A percentile compares a stretch with the other conserved stretches of the same genome.
These are phyloP conservation scores for Zaprionus inermis DNA, from an alignment of 1,140 invertebrate genomes.

Conservation along the genomic window DNA sequence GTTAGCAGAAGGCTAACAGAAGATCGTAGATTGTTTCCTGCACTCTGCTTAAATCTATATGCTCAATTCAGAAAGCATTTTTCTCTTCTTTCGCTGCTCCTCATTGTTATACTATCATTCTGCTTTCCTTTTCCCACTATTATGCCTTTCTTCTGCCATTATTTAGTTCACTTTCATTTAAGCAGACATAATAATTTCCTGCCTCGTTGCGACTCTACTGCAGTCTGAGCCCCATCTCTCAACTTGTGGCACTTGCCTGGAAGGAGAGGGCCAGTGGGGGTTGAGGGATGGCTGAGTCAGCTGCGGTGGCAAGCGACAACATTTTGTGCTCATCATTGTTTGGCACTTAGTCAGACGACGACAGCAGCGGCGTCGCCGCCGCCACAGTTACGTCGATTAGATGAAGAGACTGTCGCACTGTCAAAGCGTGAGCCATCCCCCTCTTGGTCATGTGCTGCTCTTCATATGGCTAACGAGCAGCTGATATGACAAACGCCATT, in stretches of 20 bases:
- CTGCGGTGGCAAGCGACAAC: slow-evolving; percentile 24
- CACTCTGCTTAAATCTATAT: neutral
- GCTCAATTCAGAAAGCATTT: neutral
- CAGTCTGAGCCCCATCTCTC: neutral
- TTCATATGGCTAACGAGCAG: slow-evolving; percentile 67
- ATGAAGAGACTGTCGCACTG: slow-evolving; percentile 53
- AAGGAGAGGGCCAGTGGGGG: neutral
- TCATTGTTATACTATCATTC: neutral
- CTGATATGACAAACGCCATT: slow-evolving; percentile 77
- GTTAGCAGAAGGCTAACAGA: neutral
- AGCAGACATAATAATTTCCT: slow-evolving; percentile 18
- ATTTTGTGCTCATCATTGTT: slow-evolving; percentile 72
- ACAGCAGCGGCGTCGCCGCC: slow-evolving; percentile 37
- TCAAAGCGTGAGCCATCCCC: slow-evolving; percentile 18
- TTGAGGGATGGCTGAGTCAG: neutral
- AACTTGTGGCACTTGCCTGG: neutral
- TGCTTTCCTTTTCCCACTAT: neutral
- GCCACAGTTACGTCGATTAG: slow-evolving; percentile 70
- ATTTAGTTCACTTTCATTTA: slow-evolving; percentile 9
- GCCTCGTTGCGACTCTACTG: neutral
- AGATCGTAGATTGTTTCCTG: neutral
- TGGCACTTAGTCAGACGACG: slow-evolving; percentile 70
- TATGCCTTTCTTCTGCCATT: neutral
- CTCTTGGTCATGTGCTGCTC: slow-evolving; percentile 22
- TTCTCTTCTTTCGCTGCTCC: neutral